Percentiles rank a stretch among this genome's conserved stretches.
phyloP scores from a whole-genome alignment of 2,888 invertebrate species.

The Drosophila helvetica region DNA sequence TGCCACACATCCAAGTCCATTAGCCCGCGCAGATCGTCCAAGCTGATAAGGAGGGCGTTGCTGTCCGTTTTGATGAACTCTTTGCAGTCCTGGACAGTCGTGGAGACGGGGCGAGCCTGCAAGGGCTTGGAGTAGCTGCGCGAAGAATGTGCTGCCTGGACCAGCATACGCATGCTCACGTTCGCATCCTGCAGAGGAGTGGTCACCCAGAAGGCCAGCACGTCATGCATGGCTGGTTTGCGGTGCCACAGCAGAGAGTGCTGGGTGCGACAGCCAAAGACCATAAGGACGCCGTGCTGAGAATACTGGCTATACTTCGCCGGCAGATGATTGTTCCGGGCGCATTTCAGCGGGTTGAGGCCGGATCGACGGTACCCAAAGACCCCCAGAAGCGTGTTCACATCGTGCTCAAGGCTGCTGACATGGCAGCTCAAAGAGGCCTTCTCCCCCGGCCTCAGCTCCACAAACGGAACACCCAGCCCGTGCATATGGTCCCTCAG shows the following conservation, averaged over 20 bases:
- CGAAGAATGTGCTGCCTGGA: slow-evolving; percentile 34
- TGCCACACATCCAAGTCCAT: slow-evolving; percentile 26
- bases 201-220: slow-evolving; percentile 53
- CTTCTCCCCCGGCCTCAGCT: slow-evolving; percentile 1
- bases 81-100: slow-evolving; percentile 25
- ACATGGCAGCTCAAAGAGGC: slow-evolving; percentile 15
- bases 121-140: slow-evolving; percentile 51
- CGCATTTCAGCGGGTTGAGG: slow-evolving; percentile 58
- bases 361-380: slow-evolving; percentile 57
- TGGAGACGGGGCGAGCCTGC: slow-evolving; percentile 36
- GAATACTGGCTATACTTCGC: slow-evolving; percentile 55
- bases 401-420: slow-evolving; percentile 24
- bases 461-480: slow-evolving; percentile 15
- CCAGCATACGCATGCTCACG: slow-evolving; percentile 59
- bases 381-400: slow-evolving; percentile 35
- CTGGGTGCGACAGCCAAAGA: slow-evolving; percentile 65
- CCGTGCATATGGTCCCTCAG: slow-evolving; percentile 12
- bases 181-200: slow-evolving; percentile 51
- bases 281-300: slow-evolving; percentile 52
- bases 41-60: slow-evolving; percentile 55
- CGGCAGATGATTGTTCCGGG: slow-evolving; percentile 55
- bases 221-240: slow-evolving; percentile 38
- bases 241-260: slow-evolving; percentile 59
- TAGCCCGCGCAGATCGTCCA: slow-evolving; percentile 42
- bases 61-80: slow-evolving; percentile 64